Percentiles rank a stretch among this genome's conserved stretches.
Evolutionary conservation across 2,888 invertebrate genomes (phyloP).

Genomic region (Cryptus armator): DNA sequence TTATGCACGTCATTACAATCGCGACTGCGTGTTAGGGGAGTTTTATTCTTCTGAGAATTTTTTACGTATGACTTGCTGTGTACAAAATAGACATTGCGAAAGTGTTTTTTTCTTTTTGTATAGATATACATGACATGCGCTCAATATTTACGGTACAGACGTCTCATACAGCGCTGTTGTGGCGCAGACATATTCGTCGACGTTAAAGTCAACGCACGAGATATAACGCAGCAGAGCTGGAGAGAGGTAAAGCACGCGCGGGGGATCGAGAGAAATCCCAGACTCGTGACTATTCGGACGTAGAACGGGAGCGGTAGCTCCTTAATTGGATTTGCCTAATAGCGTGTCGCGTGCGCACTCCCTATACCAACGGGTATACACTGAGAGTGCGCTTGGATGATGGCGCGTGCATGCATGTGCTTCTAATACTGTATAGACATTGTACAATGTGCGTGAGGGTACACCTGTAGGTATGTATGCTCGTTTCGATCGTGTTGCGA

Average conservation of each 20-base stretch:
- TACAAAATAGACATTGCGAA: conserved; percentile 12
- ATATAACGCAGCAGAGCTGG: conserved; percentile 2
- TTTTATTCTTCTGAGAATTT: conserved; percentile 8
- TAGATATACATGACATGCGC: not conserved
- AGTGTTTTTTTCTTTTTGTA: not conserved
- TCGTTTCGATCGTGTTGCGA: conserved; percentile 1
- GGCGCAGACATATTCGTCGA: not conserved
- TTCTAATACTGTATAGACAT: conserved; percentile 3
- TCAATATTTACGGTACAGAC: conserved; percentile 1
- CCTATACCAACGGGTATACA: conserved; percentile 36
- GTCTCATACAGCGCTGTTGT: not conserved
- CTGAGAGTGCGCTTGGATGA: conserved; percentile 47
- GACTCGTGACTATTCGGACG: conserved; percentile 49
- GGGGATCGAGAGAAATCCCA: conserved; percentile 53
- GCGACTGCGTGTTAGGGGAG: not conserved
- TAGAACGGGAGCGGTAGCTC: conserved; percentile 56
- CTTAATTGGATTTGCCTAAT: conserved; percentile 77
- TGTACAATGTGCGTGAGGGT: not conserved
- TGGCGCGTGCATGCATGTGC: conserved; percentile 48
- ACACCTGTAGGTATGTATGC: not conserved
- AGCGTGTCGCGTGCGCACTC: conserved; percentile 69
- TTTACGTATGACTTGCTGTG: conserved; percentile 4
- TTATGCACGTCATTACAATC: not conserved
- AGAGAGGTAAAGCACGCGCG: conserved; percentile 24
- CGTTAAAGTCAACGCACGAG: not conserved